A percentile compares a stretch with the other conserved stretches of the same genome.
Conservation (phyloP, 2,888 invertebrate genomes). For the Drosophila eohydei region DNA sequence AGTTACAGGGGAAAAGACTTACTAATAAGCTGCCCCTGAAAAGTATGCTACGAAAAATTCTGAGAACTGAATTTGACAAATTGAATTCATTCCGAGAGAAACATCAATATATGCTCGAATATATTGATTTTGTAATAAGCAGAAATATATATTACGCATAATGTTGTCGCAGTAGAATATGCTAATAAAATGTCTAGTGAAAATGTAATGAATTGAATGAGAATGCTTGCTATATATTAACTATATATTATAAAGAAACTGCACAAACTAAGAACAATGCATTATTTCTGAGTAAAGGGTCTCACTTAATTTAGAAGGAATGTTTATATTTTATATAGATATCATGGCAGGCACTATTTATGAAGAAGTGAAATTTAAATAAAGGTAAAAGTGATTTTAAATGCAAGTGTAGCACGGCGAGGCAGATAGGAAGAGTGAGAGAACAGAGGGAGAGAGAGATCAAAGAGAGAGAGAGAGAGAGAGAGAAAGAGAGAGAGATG, state of each 20-base stretch:
- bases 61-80: neutral
- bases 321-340: neutral
- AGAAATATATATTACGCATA: neutral
- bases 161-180: neutral
- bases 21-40: neutral
- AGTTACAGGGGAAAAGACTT: neutral
- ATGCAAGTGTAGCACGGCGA: neutral
- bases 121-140: too few species aligned
- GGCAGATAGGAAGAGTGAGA: neutral
- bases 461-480: too few species aligned
- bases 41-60: constrained; percentile 4
- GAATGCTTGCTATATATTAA: neutral
- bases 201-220: neutral
- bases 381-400: neutral
- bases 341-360: neutral
- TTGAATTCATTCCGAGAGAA: neutral
- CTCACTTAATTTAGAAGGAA: neutral
- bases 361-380: neutral
- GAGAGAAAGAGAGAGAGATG: too few species aligned
- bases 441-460: neutral
- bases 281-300: neutral
- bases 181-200: neutral
- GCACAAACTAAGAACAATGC: neutral
- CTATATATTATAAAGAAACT: neutral
- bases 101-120: neutral